Base-by-base conservation (phyloP, 2,888 invertebrate species). In the Synanthedon andrenaeformis region DNA sequence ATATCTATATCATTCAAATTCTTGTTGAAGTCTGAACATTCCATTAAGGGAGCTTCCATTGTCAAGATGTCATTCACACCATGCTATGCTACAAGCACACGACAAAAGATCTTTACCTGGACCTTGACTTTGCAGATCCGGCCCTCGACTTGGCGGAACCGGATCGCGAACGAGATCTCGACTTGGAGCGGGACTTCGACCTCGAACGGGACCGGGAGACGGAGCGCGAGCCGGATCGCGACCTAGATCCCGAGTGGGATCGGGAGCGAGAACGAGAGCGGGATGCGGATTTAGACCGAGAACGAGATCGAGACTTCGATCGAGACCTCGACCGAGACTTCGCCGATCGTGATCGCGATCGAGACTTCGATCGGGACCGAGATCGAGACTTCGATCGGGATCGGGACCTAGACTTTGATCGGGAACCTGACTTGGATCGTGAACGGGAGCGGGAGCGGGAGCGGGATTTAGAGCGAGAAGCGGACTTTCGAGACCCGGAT, bases 151-250 rank as follows among this genome's bases (percentile, higher is more conserved):
- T 72, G 12, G 65, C 69, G 1, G 72, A 71, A 42, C 76, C 66
- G 51, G 76, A 76, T 28, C 71, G 65, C 23, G 72, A 74, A 14
- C 76, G 64, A 0, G 76, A 74, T n/a, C 70, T 59, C 4, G 70
- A 64, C 5, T 55, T 51, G 4, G 63, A 63, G 10, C 35, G 35
- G 35, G 35, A 35, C 28, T 35, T 35, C 28, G 28, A 35, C 6
- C 57, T 52, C 14, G 54, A 55, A 42, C 48, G 55, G 2, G 65
- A 63, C 2, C 56, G 49, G 0, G 67, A 66, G 0, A 58, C 48
- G 1, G 62, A 66, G 12, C 58, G 53, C 13, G 63, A 65, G 5
- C 56, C 55, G 1, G 65, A 65, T 35, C 57, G 55, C 2, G 66
- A 66, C 11, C 57, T 51, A 3, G 69, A 69, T 35, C 62, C 35